phyloP scores from a whole-genome alignment of 2,888 invertebrate genomes.

The Calameuta filiformis region DNA sequence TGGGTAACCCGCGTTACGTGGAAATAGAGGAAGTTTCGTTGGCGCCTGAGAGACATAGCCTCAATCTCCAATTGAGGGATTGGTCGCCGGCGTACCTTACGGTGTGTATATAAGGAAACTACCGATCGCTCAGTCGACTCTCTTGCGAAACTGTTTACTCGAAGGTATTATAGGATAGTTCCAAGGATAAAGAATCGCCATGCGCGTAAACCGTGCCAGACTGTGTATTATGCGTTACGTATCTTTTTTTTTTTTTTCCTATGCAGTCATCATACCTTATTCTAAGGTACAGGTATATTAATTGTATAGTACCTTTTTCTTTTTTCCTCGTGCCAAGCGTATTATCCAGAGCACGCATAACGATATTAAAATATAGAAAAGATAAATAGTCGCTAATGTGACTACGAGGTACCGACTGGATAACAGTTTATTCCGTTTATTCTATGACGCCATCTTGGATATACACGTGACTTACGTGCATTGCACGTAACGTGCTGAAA shows the following conservation, averaged over 20 bases:
- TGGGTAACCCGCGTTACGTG: background rate
- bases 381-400: background rate
- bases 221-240: background rate
- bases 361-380: background rate
- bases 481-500: background rate
- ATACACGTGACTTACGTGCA: background rate
- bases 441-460: background rate
- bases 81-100: background rate
- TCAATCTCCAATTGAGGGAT: background rate
- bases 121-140: slow-evolving; percentile 51
- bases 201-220: background rate
- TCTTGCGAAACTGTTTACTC: slow-evolving; percentile 62
- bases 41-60: background rate
- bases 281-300: background rate
- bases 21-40: background rate
- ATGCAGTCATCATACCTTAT: background rate
- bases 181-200: slow-evolving; percentile 58
- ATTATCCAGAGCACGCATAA: background rate
- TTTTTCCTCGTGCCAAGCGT: background rate
- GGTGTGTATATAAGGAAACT: slow-evolving; percentile 57
- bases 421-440: background rate
- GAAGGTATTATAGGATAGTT: slow-evolving; percentile 50
- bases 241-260: background rate
- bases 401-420: background rate
- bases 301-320: background rate